These are phyloP conservation scores for Sebastes schlegelii DNA, from an alignment of 2,113 vertebrate species.

Conservation along the genomic window DNA sequence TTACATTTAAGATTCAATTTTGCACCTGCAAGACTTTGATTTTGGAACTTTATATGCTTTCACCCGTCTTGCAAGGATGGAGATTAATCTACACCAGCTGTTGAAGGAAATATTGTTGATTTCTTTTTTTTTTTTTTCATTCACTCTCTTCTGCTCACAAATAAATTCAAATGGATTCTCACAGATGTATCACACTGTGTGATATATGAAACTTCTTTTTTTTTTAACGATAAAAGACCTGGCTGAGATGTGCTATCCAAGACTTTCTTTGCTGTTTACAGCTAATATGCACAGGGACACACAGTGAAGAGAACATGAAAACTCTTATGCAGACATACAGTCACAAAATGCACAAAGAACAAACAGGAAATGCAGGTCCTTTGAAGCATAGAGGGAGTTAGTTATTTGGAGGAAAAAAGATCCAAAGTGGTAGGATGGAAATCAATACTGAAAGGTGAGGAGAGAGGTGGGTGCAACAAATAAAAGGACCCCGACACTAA, in stretches of 20 bases:
- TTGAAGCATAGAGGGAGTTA: conserved; percentile 32
- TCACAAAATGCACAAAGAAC: conserved; percentile 21
- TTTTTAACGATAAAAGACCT: conserved; percentile 14
- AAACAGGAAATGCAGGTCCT: conserved; percentile 38
- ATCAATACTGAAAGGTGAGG: conserved; percentile 59
- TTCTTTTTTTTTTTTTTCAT: not conserved
- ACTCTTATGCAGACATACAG: not conserved
- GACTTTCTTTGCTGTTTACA: conserved; percentile 37
- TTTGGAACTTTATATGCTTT: conserved; percentile 58
- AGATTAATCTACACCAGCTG: conserved; percentile 75
- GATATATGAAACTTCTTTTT: conserved; percentile 29
- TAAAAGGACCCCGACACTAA: conserved; percentile 46
- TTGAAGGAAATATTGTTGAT: conserved; percentile 58
- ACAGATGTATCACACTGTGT: conserved; percentile 24
- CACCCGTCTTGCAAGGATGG: conserved; percentile 46
- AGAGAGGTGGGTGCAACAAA: conserved; percentile 50
- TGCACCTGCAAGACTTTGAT: conserved; percentile 80
- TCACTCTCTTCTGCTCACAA: conserved; percentile 11
- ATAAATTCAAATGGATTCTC: conserved; percentile 50
- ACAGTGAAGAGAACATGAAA: conserved; percentile 1
- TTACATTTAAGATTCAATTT: conserved; percentile 80
- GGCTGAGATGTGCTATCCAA: conserved; percentile 5
- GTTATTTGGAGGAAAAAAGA: conserved; percentile 37
- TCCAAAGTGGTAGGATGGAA: conserved; percentile 44
- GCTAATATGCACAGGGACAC: conserved; percentile 22